These are phyloP conservation scores for Pterobdella sp. DNA, from an alignment of 2,888 invertebrate species.

Conservation along the genomic window DNA sequence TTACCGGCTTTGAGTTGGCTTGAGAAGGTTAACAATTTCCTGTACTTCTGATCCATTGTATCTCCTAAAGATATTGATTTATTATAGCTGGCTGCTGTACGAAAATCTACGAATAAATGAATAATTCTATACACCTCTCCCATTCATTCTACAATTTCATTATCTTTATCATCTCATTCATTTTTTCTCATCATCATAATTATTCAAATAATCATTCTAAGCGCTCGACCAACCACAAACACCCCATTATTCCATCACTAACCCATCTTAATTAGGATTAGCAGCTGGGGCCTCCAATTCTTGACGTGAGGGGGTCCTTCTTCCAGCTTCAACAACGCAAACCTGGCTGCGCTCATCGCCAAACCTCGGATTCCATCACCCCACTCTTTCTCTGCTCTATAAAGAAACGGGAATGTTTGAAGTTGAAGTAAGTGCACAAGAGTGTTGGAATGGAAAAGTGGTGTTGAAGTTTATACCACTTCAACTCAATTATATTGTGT, in stretches of 20 bases:
- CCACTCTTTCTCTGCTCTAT: conserved; percentile 98
- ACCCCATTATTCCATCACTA: not conserved
- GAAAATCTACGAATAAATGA: not conserved
- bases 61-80: conserved; percentile 30
- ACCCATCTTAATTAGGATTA: conserved; percentile 72
- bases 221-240: too few relatives aligned
- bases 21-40: conserved; percentile 87
- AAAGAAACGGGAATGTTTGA: too few relatives aligned
- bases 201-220: too few relatives aligned
- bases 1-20: conserved; percentile 76
- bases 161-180: too few relatives aligned
- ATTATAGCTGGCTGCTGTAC: not conserved
- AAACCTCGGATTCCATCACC: conserved; percentile 97
- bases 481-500: too few relatives aligned
- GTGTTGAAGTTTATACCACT: too few relatives aligned
- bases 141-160: too few relatives aligned
- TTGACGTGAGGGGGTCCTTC: conserved; percentile 85
- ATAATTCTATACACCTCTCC: not conserved
- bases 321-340: conserved; percentile 86
- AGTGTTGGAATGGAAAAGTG: too few relatives aligned
- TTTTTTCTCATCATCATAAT: too few relatives aligned
- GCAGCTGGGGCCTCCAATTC: conserved; percentile 67
- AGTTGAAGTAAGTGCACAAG: too few relatives aligned
- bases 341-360: conserved; percentile 91
- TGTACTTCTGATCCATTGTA: conserved; percentile 68